These are phyloP conservation scores for Diplazon laetatorius DNA, from an alignment of 2,888 invertebrate species.

Conservation along the genomic window DNA sequence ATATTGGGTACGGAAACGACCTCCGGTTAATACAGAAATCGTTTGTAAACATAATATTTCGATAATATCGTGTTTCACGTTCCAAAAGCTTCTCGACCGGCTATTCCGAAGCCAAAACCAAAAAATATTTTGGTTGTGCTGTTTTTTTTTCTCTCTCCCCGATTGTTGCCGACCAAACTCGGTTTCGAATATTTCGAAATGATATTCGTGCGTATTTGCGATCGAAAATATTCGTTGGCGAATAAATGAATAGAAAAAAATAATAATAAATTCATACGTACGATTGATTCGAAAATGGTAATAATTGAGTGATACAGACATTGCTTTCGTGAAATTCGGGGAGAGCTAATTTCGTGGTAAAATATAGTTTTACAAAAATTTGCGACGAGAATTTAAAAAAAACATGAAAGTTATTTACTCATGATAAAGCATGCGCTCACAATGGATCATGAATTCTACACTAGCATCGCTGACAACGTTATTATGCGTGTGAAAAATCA, in stretches of 20 bases:
- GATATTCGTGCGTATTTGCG: slow-evolving; percentile 12
- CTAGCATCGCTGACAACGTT: too few relatives aligned
- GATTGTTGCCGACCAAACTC: not conserved
- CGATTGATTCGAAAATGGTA: too few relatives aligned
- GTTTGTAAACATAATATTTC: slow-evolving; percentile 50
- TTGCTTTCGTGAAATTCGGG: too few relatives aligned
- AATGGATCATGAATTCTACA: too few relatives aligned
- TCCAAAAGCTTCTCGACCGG: not conserved
- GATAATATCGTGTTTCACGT: slow-evolving; percentile 27
- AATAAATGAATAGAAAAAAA: not conserved
- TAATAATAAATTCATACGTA: too few relatives aligned
- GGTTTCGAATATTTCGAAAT: not conserved
- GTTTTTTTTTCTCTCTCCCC: not conserved
- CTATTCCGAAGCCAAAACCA: not conserved
- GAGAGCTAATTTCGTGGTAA: too few relatives aligned
- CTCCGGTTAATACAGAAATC: slow-evolving; percentile 41
- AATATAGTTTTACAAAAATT: too few relatives aligned
- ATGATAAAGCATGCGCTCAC: too few relatives aligned
- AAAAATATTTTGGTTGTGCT: not conserved
- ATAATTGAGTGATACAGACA: too few relatives aligned
- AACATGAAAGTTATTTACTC: too few relatives aligned
- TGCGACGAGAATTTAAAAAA: too few relatives aligned
- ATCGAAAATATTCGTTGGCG: not conserved
- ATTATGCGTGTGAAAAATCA: too few relatives aligned
- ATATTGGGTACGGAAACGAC: slow-evolving; percentile 60